Conservation (phyloP, 2,113 vertebrate species). For the Phrynocephalus versicolor region DNA sequence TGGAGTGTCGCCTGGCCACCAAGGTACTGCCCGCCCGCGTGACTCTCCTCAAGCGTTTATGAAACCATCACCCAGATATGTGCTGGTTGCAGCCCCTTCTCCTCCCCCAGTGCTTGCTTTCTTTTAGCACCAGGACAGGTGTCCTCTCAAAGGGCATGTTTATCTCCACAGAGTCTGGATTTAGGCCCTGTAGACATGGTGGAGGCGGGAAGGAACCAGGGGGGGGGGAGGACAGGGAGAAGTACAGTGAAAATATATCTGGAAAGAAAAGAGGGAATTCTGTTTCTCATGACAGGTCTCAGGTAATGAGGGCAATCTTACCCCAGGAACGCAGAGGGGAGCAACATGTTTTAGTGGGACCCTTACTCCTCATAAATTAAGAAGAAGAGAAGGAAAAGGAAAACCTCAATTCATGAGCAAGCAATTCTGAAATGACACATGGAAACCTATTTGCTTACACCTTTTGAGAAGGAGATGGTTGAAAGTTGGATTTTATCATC, state of each 20-base stretch:
- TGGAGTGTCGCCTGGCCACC: constrained; percentile 90
- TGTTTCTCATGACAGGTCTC: constrained; percentile 42
- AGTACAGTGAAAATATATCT: not conserved
- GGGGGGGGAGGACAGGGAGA: not conserved
- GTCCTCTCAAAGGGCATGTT: constrained; percentile 58
- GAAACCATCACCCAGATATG: constrained; percentile 61
- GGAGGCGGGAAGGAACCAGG: constrained; percentile 8
- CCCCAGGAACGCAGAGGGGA: not conserved
- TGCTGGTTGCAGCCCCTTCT: constrained; percentile 42
- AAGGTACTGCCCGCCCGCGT: constrained; percentile 88
- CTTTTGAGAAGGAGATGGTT: not conserved
- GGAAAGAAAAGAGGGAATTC: constrained; percentile 34
- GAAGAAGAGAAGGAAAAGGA: not conserved
- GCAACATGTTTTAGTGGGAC: not conserved
- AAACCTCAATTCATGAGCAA: not conserved
- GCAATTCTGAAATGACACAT: not conserved
- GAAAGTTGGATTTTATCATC: not conserved
- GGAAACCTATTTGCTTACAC: not conserved
- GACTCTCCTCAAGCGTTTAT: constrained; percentile 67
- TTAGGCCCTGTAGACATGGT: constrained; percentile 30
- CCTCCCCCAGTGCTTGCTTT: constrained; percentile 34
- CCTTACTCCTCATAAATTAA: not conserved
- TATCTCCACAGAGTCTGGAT: constrained; percentile 49
- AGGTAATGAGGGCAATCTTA: constrained; percentile 30
- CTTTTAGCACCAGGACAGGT: constrained; percentile 65